These are phyloP conservation scores for Lycaon pictus DNA, from an alignment of 2,113 vertebrate genomes.

Conservation along the genomic window DNA sequence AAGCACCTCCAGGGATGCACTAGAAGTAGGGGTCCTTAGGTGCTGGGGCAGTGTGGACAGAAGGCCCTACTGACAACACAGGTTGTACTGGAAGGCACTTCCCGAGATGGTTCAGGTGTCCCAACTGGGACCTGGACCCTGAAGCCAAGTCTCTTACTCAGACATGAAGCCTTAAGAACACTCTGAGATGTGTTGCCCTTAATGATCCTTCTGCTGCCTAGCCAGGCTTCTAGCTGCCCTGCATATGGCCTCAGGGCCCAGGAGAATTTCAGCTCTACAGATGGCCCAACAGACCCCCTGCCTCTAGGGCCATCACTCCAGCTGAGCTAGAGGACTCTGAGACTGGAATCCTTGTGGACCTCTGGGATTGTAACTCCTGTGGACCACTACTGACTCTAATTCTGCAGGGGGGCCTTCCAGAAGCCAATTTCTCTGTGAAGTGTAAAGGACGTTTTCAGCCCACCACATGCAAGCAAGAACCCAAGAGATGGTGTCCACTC, in stretches of 20 bases:
- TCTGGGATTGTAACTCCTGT: not conserved
- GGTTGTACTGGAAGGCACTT: fast-evolving
- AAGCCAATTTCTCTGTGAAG: not conserved
- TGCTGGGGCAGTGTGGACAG: not conserved
- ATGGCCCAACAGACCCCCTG: fast-evolving
- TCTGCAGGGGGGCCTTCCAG: not conserved
- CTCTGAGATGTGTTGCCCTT: not conserved
- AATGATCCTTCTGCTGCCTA: not conserved
- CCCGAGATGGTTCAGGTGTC: not conserved
- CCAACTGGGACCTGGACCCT: not conserved
- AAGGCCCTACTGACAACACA: not conserved
- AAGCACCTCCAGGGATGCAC: not conserved
- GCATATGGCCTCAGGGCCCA: too few species aligned
- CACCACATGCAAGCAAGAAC: not conserved
- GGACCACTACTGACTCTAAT: not conserved
- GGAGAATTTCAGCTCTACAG: not conserved
- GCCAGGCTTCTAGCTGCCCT: not conserved
- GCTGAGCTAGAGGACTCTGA: not conserved
- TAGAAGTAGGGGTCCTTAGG: not conserved
- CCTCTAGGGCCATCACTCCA: not conserved
- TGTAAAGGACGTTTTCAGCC: not conserved
- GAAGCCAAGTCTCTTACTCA: not conserved
- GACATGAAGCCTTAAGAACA: not conserved
- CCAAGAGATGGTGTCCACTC: not conserved
- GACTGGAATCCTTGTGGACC: not conserved